Evolutionary conservation across 1,140 invertebrate genomes (phyloP), one percentile per base, ranked within the genome.

Genomic region (Drosophila obscura): DNA sequence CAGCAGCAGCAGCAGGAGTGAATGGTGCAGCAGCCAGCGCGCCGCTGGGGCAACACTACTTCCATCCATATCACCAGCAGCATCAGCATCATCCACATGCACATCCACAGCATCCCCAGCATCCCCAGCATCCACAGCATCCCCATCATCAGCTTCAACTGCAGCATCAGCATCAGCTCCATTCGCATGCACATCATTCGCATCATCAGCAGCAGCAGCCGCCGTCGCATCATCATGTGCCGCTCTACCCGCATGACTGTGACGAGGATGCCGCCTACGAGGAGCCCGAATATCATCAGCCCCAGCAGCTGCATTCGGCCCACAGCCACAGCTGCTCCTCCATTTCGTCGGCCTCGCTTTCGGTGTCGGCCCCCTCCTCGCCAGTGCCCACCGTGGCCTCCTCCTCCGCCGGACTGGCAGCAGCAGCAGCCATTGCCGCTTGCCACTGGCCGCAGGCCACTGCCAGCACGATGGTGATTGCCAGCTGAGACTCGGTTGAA

Each of bases 251-350:
- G 49, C 83, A 78, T 52, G 79, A 91, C 15, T 90, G 82, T 31
- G 79, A 83, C 26, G 82, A 82, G 65, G 75, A 83, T 48, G 83
- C 80, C 41, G 83, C 84, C 35, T 79, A 87, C 56, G 83, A 88
- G 76, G 90, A 91, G 75, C 90, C 87, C 58, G 85, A 88, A 45
- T 91, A 91, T 31, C 90, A 91, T 65, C 90, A 91, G 73, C 90
- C 90, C 5, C 90, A 91, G 56, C 73, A 88, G 39, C 64, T 82
- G 55, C 81, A 82, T 49, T 74, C 83, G 46, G 62, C 63, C 6
- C 60, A 78, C 24, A 83, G 80, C 63, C 60, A 78, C 24, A 83
- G 80, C 63, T 76, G 72, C 65, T 76, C 65, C 41, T 90, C 87
- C 31, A 55, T 90, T 67, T 90, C 88, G 49, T 84, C 88, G 56